These are phyloP conservation scores for Chamaedrilus cognettii DNA, from an alignment of 2,888 invertebrate genomes.

Conservation along the genomic window DNA sequence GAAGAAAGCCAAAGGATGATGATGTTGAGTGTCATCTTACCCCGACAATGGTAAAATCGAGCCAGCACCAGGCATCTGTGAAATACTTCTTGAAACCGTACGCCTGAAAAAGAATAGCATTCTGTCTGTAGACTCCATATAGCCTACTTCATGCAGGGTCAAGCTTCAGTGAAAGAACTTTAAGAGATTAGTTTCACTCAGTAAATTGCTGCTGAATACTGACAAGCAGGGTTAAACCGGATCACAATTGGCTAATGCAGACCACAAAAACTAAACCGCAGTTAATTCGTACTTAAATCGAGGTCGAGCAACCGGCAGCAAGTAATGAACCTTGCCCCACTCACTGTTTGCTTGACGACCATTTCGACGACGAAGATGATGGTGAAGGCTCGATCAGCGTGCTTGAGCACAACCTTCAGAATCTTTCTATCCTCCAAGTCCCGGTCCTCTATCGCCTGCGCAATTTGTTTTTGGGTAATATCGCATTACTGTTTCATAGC, in stretches of 20 bases:
- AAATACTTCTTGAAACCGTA: constrained; percentile 97
- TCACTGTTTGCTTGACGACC: constrained; percentile 98
- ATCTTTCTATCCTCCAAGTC: constrained; percentile 63
- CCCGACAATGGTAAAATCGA: constrained; percentile 98
- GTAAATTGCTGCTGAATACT: no score
- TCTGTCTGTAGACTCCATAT: not conserved
- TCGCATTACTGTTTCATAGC: no score
- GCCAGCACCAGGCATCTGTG: constrained; percentile 99
- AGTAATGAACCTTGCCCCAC: constrained; percentile 96
- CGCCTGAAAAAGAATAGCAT: constrained; percentile 62
- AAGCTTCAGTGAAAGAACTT: not conserved
- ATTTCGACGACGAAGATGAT: constrained; percentile 98
- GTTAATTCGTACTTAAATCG: no score
- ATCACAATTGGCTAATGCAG: no score
- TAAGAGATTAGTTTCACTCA: not conserved
- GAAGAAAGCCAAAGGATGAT: no score
- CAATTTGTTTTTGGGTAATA: not conserved
- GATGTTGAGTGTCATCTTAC: constrained; percentile 72
- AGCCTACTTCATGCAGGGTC: not conserved
- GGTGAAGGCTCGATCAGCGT: constrained; percentile 93
- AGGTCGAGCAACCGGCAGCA: constrained; percentile 99
- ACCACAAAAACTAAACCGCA: no score
- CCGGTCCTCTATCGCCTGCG: not conserved
- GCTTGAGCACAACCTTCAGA: constrained; percentile 65
- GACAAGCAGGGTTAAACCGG: no score